These are phyloP conservation scores for Hylomyscus alleni DNA, from an alignment of 2,797 vertebrate species.

Conservation along the genomic window DNA sequence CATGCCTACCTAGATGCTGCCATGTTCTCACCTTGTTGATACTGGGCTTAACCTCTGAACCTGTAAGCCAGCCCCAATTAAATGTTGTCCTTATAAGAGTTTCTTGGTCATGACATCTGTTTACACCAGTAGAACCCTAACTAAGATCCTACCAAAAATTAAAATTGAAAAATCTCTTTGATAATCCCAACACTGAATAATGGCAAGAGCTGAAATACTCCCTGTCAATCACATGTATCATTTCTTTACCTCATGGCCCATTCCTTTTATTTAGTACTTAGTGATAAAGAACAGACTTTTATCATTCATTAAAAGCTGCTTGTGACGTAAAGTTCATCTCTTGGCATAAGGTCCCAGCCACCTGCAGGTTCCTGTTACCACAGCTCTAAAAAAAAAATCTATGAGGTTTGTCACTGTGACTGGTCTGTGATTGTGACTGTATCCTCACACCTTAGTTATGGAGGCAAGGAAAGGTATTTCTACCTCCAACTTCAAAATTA, in stretches of 20 bases:
- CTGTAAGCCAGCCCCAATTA: neutral
- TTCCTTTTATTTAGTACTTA: constrained; percentile 25
- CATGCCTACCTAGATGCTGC: neutral
- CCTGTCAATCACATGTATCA: neutral
- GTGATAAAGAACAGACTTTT: constrained; percentile 4
- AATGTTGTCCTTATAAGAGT: neutral
- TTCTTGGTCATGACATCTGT: neutral
- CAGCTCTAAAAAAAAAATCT: neutral
- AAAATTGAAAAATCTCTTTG: neutral
- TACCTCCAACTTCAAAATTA: neutral
- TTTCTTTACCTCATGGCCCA: neutral
- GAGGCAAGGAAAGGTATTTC: neutral
- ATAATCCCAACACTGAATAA: constrained; percentile 11
- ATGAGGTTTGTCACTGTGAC: neutral
- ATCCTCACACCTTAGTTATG: neutral
- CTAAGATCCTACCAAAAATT: neutral
- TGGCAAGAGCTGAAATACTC: neutral
- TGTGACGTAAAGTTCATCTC: neutral
- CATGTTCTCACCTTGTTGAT: neutral
- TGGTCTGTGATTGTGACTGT: neutral
- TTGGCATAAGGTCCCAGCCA: neutral
- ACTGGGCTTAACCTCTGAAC: neutral
- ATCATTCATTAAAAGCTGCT: constrained; percentile 13
- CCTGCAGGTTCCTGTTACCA: neutral
- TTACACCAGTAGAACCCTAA: neutral